Evolutionary conservation across 2,797 vertebrate species (phyloP).

Genomic region (Phalloptychus januarius): DNA sequence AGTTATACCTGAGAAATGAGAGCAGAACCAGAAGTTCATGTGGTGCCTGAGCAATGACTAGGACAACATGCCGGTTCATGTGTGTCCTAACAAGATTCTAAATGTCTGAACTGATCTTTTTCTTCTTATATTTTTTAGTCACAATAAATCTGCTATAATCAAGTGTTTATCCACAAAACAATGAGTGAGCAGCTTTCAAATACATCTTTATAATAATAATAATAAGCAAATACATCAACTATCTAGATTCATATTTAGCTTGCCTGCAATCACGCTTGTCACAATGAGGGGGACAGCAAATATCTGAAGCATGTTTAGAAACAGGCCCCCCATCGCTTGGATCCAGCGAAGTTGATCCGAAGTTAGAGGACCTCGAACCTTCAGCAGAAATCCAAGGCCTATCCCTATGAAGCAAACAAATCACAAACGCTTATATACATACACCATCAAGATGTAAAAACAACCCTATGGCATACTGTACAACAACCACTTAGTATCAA

Average conservation of each 20-base stretch:
- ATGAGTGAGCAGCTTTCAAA: background rate
- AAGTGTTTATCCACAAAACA: background rate
- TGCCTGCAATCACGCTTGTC: slow-evolving; percentile 13
- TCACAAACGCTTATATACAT: background rate
- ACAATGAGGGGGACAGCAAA: slow-evolving; percentile 10
- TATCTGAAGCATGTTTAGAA: slow-evolving; percentile 15
- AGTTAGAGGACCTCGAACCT: fast-evolving
- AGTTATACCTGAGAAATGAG: slow-evolving; percentile 6
- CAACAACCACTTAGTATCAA: too few relatives aligned
- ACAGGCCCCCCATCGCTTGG: background rate
- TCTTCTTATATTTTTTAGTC: background rate
- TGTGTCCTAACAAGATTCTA: background rate
- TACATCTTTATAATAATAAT: too few relatives aligned
- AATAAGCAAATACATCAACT: background rate
- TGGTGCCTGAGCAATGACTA: background rate
- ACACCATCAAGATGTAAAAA: too few relatives aligned
- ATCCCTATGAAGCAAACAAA: slow-evolving; percentile 5
- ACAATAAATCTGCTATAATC: background rate
- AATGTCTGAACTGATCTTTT: background rate
- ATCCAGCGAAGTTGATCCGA: background rate
- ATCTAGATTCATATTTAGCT: background rate
- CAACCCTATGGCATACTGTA: too few relatives aligned
- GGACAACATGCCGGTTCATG: background rate
- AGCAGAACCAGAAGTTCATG: background rate
- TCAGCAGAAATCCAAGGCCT: background rate